phyloP scores from a whole-genome alignment of 2,797 vertebrate species.

The Uromys caudimaculatus region DNA sequence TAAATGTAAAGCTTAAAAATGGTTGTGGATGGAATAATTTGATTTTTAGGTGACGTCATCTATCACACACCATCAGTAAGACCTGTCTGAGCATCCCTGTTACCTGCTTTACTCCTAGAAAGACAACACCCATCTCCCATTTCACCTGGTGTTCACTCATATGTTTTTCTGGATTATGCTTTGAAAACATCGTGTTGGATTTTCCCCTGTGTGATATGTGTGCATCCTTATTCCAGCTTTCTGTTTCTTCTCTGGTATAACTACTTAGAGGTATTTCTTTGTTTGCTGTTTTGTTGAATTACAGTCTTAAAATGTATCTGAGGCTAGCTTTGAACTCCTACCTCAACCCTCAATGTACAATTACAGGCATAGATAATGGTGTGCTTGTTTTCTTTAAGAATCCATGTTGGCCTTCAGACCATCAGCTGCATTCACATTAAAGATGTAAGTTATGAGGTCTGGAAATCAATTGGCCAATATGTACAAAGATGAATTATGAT shows the following conservation, averaged over 20 bases:
- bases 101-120: neutral
- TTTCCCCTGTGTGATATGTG: neutral
- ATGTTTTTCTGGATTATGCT: neutral
- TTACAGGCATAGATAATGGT: neutral
- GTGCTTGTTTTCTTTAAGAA: neutral
- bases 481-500: conserved; percentile 1
- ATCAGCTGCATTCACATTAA: neutral
- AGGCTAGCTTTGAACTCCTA: neutral
- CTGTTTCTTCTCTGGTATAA: neutral
- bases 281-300: neutral
- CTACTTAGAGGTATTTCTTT: neutral
- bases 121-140: neutral
- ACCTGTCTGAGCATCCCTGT: neutral
- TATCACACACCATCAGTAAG: neutral
- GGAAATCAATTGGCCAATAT: neutral
- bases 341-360: neutral
- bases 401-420: too few species aligned
- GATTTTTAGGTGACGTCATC: neutral
- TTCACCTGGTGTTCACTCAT: neutral
- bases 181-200: neutral
- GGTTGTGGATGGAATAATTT: neutral
- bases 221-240: neutral
- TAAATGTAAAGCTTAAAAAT: neutral
- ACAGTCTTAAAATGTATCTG: neutral
- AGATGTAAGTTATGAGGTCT: neutral